Evolutionary conservation across 1,140 invertebrate genomes (phyloP).

Genomic region (Lasioglossum baleicum): DNA sequence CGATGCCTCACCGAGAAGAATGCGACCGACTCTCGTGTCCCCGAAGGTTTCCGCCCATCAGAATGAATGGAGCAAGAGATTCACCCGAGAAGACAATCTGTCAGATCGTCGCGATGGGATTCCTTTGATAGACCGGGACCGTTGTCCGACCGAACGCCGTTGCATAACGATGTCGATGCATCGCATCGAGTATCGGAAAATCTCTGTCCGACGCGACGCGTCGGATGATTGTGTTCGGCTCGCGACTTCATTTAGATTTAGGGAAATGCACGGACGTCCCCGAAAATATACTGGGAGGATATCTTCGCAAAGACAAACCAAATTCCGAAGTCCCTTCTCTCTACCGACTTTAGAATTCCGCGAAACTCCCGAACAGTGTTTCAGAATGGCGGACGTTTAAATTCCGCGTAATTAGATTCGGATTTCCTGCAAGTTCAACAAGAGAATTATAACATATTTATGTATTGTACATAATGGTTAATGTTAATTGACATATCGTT

Average conservation of each 20-base stretch:
- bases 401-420: neutral
- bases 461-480: no score
- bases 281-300: no score
- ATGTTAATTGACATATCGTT: no score
- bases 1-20: constrained; percentile 1
- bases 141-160: neutral
- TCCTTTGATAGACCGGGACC: neutral
- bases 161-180: neutral
- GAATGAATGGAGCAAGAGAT: neutral
- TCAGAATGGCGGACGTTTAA: neutral
- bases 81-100: neutral
- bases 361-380: neutral
- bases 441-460: neutral
- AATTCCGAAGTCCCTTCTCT: neutral
- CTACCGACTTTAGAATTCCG: neutral
- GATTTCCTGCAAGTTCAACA: neutral
- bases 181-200: neutral
- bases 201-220: neutral
- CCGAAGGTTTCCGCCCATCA: neutral
- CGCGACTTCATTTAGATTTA: no score
- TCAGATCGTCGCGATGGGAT: neutral
- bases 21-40: neutral
- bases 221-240: neutral
- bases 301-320: no score
- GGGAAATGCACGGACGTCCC: no score